Conservation (phyloP, 2,888 invertebrate species). For the Cheilosia vernalis region DNA sequence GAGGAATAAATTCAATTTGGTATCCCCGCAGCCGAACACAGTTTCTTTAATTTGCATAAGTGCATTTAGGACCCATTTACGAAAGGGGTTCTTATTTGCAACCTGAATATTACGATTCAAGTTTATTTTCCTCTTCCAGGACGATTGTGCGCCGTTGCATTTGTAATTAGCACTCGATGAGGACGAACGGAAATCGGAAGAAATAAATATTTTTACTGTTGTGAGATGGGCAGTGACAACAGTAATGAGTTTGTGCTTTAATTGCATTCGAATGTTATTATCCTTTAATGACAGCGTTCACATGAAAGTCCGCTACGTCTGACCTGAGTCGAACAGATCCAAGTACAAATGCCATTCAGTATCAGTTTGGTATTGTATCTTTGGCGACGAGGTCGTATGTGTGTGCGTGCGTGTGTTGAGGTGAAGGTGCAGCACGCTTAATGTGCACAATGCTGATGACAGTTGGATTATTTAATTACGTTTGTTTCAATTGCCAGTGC, state of each 20-base stretch:
- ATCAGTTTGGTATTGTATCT: neutral
- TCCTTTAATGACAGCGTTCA: constrained; percentile 44
- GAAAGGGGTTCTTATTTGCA: constrained; percentile 19
- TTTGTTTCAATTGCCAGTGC: constrained; percentile 69
- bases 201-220: constrained; percentile 20
- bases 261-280: constrained; percentile 66
- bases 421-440: constrained; percentile 58
- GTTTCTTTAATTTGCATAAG: constrained; percentile 57
- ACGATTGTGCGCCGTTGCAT: constrained; percentile 5
- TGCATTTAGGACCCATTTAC: constrained; percentile 55
- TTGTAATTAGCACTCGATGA: constrained; percentile 42
- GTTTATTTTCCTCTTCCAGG: neutral
- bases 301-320: constrained; percentile 1
- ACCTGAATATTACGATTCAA: constrained; percentile 36
- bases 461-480: constrained; percentile 73
- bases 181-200: neutral
- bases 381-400: neutral
- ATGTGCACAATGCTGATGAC: constrained; percentile 66
- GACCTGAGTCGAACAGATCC: constrained; percentile 31
- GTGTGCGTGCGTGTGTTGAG: constrained; percentile 2
- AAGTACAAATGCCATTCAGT: constrained; percentile 8
- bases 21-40: neutral
- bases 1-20: constrained; percentile 36
- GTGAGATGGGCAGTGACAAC: constrained; percentile 32
- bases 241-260: constrained; percentile 57